phyloP scores from a whole-genome alignment of 1,140 invertebrate species.

The Eriosoma lanigerum region DNA sequence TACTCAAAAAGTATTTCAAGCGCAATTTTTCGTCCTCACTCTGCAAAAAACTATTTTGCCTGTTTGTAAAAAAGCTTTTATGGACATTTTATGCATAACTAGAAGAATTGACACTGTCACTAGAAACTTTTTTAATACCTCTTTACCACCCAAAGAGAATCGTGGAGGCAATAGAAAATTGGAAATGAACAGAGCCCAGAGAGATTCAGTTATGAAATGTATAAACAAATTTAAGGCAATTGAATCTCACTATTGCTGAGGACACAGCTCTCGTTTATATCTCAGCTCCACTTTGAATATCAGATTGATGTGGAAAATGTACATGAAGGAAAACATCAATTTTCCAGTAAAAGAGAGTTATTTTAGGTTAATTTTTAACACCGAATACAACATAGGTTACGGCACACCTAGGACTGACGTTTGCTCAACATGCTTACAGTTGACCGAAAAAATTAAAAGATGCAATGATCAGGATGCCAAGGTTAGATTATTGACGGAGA shows the following conservation, averaged over 20 bases:
- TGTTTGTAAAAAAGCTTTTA: conserved; percentile 13
- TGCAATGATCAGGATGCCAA: conserved; percentile 47
- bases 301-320: background rate
- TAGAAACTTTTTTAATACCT: conserved; percentile 7
- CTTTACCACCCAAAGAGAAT: background rate
- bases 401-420: conserved; percentile 53
- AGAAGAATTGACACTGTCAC: background rate
- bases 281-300: background rate
- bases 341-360: conserved; percentile 1
- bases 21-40: background rate
- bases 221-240: background rate
- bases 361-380: conserved; percentile 4
- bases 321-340: background rate
- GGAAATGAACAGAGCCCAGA: background rate
- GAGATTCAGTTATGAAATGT: background rate
- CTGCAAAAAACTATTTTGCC: background rate
- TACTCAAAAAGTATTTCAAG: background rate
- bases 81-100: background rate
- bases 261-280: background rate
- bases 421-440: conserved; percentile 54
- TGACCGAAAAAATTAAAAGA: conserved; percentile 53
- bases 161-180: background rate
- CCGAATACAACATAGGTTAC: conserved; percentile 54
- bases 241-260: background rate
- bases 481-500: conserved; percentile 53